Evolutionary conservation across 2,888 invertebrate species (phyloP), one percentile per base, ranked within the genome.

Genomic region (Trissoscelio sp.): DNA sequence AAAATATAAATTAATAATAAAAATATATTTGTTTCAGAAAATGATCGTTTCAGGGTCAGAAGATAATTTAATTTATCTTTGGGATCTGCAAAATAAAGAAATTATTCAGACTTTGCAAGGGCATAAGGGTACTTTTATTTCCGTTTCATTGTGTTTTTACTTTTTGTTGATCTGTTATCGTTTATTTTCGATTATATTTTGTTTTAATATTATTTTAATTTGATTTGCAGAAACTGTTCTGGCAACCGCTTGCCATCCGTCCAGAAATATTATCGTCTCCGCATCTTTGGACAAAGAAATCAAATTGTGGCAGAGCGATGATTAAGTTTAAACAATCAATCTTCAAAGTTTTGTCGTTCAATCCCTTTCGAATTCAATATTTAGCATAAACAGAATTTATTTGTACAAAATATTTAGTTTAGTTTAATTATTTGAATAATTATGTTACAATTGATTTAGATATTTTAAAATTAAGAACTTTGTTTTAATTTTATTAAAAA

Each of bases 41-140:
- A 77, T 86, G 99, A 99, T 99, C 90, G 99, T 99, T 55, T 99
- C 98, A 39, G 99, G 99, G n/a, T 99, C 99, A 3, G 99, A 99
- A 92, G 99, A 99, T 92, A 97, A 98, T 91, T 94, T 97, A 93
- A 98, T 99, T 0, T 99, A 99, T 91, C 98, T 99, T 88, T 99
- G 99, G 99, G 99, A 99, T 93, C 94, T 99, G 84, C 99, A 99
- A 91, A 98, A 98, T 11, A 99, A 99, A 92, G 99, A 99, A 93
- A 97, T 99, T 78, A 99, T 99, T 77, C 99, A 99, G 92, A 97
- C 98, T 92, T 93, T 99, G 81, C 96, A 97, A 87, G 99, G 99
- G 0, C 99, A 99, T 91, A 97, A 98, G 84, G 98, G 99, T 95
- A 94, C n/a, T n/a, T n/a, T n/a, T n/a, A n/a, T n/a, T n/a, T n/a